Base-by-base conservation (phyloP, 2,113 vertebrate species). In the Sitta europaea region DNA sequence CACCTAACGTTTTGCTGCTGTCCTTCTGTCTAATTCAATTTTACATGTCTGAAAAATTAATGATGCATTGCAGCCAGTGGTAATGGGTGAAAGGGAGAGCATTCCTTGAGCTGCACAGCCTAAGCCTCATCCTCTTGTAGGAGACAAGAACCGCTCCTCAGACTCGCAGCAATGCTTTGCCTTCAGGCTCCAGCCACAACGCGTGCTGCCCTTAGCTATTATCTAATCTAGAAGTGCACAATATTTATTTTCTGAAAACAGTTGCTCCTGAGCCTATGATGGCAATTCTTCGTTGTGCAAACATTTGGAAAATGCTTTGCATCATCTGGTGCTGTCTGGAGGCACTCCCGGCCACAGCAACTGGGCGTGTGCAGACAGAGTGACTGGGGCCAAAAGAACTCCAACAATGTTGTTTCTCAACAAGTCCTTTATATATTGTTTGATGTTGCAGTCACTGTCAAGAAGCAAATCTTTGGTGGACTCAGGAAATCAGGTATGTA, bases 251-350 rank as follows among this genome's bases (percentile, higher is more conserved):
- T 51, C 54, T 65, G 62, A 43, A 87, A 92, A 72, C 66, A 94
- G 74, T 87, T 82, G 70, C 55, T 96, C 54, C 63, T 58, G 53
- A 86, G 73, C 40, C 36, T 45, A 2, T 12, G 21, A 62, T 53
- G 35, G 74, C 57, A 82, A 65, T 75, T 91, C 45, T 75, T 90
- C 71, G 54, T 20, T 79, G 90, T 76, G 63, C 43, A 97, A 94
- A 85, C 81, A 95, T 78, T 10, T 76, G 57, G 95, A 70, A 94
- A 94, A 94, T 79, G 66, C 58, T 94, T 78, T 81, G 65, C 80
- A 57, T 72, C 50, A 58, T 25, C 24, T 55, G 51, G 75, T 54
- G 65, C 75, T 73, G 85, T 62, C 58, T 86, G 81, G 77, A 95
- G 88, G 61, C 73, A 18, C 91, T 91, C 93, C 93, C 77, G 82